Conservation (phyloP, 37 sponge, comb jelly and placozoan species). For the Beroe ovata region DNA sequence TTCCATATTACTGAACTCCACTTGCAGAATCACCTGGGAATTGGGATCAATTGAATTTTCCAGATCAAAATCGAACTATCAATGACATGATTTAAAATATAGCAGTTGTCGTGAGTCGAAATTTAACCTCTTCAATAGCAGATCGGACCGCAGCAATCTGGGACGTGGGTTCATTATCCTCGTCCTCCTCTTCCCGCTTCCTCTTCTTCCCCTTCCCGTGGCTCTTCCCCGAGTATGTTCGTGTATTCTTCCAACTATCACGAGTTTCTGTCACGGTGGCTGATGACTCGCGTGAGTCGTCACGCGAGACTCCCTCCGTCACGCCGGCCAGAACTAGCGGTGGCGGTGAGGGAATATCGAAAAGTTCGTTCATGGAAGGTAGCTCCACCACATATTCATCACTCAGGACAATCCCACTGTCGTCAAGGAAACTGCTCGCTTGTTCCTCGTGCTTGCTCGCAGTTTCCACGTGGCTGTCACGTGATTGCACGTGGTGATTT, state of each 20-base stretch:
- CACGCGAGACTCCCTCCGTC: too few species aligned
- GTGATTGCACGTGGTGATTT: neutral
- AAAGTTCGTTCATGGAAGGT: neutral
- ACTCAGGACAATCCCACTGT: slow-evolving; percentile 37
- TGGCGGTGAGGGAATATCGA: slow-evolving; percentile 21
- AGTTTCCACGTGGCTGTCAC: neutral
- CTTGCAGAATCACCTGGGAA: neutral
- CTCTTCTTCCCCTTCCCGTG: slow-evolving; percentile 51
- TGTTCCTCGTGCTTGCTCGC: neutral
- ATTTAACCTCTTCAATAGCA: too few species aligned
- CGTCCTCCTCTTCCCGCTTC: neutral
- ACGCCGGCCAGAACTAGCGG: too few species aligned
- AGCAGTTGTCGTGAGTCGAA: too few species aligned
- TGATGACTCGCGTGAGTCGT: too few species aligned
- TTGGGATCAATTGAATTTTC: too few species aligned
- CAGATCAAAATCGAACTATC: too few species aligned
- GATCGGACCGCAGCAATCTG: too few species aligned
- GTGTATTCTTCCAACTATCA: too few species aligned
- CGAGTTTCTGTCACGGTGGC: too few species aligned
- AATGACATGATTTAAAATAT: too few species aligned
- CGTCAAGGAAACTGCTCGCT: neutral
- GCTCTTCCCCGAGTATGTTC: too few species aligned
- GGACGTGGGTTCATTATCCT: neutral
- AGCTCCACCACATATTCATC: slow-evolving; percentile 17
- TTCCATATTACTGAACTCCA: slow-evolving; percentile 40